Base-by-base conservation (phyloP, 2,888 invertebrate genomes). In the Drymonia ruficornis region DNA sequence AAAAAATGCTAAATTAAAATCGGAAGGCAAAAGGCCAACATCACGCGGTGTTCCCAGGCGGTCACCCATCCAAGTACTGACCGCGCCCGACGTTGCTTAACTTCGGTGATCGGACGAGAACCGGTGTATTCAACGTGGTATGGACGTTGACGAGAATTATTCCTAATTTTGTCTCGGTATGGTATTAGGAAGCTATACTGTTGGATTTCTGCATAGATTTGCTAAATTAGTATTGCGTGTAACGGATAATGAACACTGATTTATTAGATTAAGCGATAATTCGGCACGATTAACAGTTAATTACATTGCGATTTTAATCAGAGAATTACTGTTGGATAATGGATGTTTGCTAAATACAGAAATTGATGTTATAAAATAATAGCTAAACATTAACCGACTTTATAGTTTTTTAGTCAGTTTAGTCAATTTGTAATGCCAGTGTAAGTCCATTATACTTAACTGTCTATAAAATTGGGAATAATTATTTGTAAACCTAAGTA, bases 1-100 rank as follows among this genome's bases (percentile, higher is more conserved):
- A 9, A 36, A 13, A 13, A 36, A 36, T 5, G 3, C 8, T 5
- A 13, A 13, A 13, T 9, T 13, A n/a, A 13, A 34, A 36, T 36
- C 8, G 13, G 4, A 36, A 13, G 3, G 13, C 40, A 52, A 31
- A 45, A 45, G 28, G 45, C 45, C 45, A 45, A 45, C 45, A 45
- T 45, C 45, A 45, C 43, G 43, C 43, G 43, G 43, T 43, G 43
- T 43, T 43, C 43, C 43, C 43, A 43, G 43, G 84, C 83, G 83
- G 87, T 87, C 87, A 88, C 86, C 87, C 86, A 88, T 88, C 86
- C 86, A 89, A 87, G 87, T 87, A 87, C 86, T 88, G 84, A 88
- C 83, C 83, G 74, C 86, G 86, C 84, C 87, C 86, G 81, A 87
- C 79, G 87, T 84, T 87, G 87, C 85, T 87, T 89, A 86, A 87